Conservation (phyloP, 2,797 vertebrate species). For the Dallia pectoralis region DNA sequence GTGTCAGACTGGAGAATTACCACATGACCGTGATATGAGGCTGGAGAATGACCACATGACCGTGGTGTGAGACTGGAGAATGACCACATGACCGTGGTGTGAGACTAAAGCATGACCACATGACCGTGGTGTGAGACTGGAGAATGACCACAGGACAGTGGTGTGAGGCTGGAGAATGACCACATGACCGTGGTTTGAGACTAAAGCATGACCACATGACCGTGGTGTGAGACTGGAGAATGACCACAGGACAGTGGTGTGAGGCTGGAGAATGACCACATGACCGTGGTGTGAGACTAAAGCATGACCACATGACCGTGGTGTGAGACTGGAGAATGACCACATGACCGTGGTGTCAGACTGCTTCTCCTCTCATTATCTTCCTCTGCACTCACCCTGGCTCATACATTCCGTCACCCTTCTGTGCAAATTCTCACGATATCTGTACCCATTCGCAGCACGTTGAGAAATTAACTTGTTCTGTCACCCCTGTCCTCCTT, state of each 20-base stretch:
- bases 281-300: background rate
- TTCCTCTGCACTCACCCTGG: conserved; percentile 40
- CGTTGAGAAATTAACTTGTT: conserved; percentile 58
- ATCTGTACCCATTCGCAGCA: conserved; percentile 57
- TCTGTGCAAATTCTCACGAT: conserved; percentile 64
- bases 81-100: conserved; percentile 39
- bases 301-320: conserved; percentile 42
- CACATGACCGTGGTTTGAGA: too few species aligned
- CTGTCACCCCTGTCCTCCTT: conserved; percentile 53
- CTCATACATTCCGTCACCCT: conserved; percentile 69
- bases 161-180: too few species aligned
- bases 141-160: conserved; percentile 41
- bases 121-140: conserved; percentile 20
- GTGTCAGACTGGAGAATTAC: conserved; percentile 38
- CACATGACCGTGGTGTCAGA: conserved; percentile 38
- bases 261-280: too few species aligned
- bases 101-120: conserved; percentile 35
- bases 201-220: too few species aligned
- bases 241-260: too few species aligned
- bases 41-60: conserved; percentile 43
- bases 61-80: conserved; percentile 32
- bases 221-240: too few species aligned
- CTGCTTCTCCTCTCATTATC: conserved; percentile 49
- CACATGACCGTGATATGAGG: conserved; percentile 37
- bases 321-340: conserved; percentile 30